Evolutionary conservation across 1,140 invertebrate species (phyloP).

Genomic region (Platorchestia sp.): DNA sequence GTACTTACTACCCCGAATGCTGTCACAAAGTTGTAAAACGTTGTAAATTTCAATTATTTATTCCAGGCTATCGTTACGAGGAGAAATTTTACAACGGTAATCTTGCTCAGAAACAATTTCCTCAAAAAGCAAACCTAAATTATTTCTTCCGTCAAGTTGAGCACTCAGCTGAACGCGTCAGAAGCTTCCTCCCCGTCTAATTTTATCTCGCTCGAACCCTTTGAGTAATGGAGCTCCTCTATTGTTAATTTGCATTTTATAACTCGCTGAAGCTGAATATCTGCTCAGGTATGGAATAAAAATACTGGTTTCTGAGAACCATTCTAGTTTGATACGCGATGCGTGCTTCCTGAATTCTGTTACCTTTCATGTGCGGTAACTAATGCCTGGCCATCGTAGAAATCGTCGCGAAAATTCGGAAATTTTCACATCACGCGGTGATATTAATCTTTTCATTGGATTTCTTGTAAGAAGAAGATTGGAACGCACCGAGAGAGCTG

Average conservation of each 20-base stretch:
- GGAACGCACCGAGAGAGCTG: not conserved
- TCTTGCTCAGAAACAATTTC: not conserved
- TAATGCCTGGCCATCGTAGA: not conserved
- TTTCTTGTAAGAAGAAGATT: not conserved
- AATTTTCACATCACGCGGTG: not conserved
- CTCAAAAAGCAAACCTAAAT: not conserved
- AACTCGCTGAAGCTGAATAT: not conserved
- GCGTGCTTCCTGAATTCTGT: not conserved
- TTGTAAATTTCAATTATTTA: not conserved
- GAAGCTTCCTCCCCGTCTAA: not conserved
- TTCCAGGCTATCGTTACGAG: not conserved
- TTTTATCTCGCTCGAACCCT: not conserved
- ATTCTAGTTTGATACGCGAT: not conserved
- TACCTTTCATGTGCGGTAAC: not conserved
- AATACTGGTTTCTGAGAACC: not conserved
- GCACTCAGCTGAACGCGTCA: not conserved
- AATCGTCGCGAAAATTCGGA: not conserved
- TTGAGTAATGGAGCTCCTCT: not conserved
- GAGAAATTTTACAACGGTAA: not conserved
- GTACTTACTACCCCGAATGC: too few species aligned
- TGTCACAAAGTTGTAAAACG: too few species aligned
- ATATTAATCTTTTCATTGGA: not conserved
- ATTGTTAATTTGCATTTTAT: slow-evolving; percentile 11
- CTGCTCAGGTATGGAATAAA: not conserved
- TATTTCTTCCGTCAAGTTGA: not conserved